phyloP scores from a whole-genome alignment of 2,113 vertebrate genomes.

The Bufo bufo region DNA sequence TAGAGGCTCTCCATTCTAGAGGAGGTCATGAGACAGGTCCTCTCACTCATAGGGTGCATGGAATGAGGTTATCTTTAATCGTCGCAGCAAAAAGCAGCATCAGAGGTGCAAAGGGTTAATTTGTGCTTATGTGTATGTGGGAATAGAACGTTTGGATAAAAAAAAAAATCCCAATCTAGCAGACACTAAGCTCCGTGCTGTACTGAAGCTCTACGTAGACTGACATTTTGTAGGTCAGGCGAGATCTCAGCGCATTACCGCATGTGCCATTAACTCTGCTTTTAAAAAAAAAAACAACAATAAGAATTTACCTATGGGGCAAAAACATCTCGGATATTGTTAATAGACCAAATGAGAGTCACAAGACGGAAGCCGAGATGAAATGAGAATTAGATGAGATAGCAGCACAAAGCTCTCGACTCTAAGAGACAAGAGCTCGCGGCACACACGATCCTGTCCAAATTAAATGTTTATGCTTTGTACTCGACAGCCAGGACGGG shows the following conservation, averaged over 20 bases:
- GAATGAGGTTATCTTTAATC: too few species aligned
- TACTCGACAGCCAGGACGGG: slow-evolving; percentile 3
- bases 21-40: too few species aligned
- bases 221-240: slow-evolving; percentile 10
- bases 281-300: background rate
- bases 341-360: slow-evolving; percentile 40
- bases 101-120: too few species aligned
- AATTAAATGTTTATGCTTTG: slow-evolving; percentile 50
- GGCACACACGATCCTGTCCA: slow-evolving; percentile 16
- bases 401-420: slow-evolving; percentile 36
- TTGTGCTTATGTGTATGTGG: too few species aligned
- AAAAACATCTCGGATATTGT: slow-evolving; percentile 36
- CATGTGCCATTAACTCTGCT: slow-evolving; percentile 8
- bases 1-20: too few species aligned
- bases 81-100: too few species aligned
- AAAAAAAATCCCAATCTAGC: background rate
- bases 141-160: too few species aligned
- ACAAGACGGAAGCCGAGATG: slow-evolving; percentile 6
- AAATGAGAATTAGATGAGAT: slow-evolving; percentile 32
- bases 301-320: slow-evolving; percentile 38
- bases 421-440: slow-evolving; percentile 34
- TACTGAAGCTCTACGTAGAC: background rate
- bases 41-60: too few species aligned
- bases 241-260: background rate
- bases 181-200: background rate